Conservation (phyloP, 2,888 invertebrate genomes). For the Calephelis perditalis region DNA sequence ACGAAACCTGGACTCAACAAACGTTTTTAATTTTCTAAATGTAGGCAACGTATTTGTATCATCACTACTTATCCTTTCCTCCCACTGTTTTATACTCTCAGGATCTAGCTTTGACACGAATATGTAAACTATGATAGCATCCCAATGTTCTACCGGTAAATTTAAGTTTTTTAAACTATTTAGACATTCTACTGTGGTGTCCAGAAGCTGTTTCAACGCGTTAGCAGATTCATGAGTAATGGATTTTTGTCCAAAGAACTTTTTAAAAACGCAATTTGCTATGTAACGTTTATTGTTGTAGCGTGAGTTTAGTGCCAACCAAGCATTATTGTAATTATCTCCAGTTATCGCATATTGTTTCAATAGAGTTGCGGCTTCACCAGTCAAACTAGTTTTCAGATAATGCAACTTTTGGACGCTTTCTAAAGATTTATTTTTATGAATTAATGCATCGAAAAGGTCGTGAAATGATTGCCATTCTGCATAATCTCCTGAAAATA, state of each 20-base stretch:
- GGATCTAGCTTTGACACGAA: not conserved
- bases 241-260: not conserved
- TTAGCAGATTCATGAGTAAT: not conserved
- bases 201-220: not conserved
- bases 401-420: not conserved
- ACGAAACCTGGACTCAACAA: too few species aligned
- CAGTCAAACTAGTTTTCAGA: conserved; percentile 1
- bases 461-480: too few species aligned
- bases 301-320: not conserved
- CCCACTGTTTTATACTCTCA: too few species aligned
- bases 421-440: too few species aligned
- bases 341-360: not conserved
- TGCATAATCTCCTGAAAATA: too few species aligned
- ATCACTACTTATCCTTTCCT: too few species aligned
- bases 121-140: not conserved
- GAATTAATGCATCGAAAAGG: too few species aligned
- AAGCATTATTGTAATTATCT: conserved; percentile 1
- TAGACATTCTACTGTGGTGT: not conserved
- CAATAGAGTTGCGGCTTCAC: not conserved
- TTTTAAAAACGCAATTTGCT: not conserved
- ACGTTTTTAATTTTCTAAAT: too few species aligned
- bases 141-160: conserved; percentile 1
- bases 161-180: not conserved
- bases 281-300: not conserved
- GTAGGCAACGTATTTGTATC: too few species aligned